A percentile compares a stretch with the other conserved stretches of the same genome.
phyloP scores from a whole-genome alignment of 2,888 invertebrate species.

The Andrena dorsata region DNA sequence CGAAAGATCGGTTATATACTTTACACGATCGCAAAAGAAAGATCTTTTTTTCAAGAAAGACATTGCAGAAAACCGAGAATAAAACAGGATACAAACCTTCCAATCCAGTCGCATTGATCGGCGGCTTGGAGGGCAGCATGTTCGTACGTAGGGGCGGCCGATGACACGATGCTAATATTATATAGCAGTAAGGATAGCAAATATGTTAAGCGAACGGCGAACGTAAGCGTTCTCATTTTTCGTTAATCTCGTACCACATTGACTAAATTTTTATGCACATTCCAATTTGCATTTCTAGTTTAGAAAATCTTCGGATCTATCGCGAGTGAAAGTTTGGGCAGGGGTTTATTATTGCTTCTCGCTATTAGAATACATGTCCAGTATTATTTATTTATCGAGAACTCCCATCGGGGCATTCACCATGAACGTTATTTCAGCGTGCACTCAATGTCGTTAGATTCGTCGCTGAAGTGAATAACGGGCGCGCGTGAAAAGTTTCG shows the following conservation, averaged over 20 bases:
- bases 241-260: background rate
- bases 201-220: constrained; percentile 11
- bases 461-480: background rate
- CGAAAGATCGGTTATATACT: too few relatives aligned
- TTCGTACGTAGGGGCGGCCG: constrained; percentile 52
- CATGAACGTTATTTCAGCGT: background rate
- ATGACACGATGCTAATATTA: constrained; percentile 35
- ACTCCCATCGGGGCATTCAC: background rate
- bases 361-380: background rate
- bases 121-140: constrained; percentile 68
- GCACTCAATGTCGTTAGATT: background rate
- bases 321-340: background rate
- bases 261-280: constrained; percentile 10
- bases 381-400: background rate
- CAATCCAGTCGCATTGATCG: constrained; percentile 84
- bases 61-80: background rate
- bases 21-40: background rate
- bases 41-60: background rate
- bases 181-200: constrained; percentile 24
- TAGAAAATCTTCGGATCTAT: background rate
- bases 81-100: constrained; percentile 80
- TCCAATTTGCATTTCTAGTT: constrained; percentile 14
- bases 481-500: background rate
- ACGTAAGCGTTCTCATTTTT: constrained; percentile 54
- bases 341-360: background rate